These are phyloP conservation scores for Cichladusa arquata DNA, from an alignment of 2,113 vertebrate species.

Conservation along the genomic window DNA sequence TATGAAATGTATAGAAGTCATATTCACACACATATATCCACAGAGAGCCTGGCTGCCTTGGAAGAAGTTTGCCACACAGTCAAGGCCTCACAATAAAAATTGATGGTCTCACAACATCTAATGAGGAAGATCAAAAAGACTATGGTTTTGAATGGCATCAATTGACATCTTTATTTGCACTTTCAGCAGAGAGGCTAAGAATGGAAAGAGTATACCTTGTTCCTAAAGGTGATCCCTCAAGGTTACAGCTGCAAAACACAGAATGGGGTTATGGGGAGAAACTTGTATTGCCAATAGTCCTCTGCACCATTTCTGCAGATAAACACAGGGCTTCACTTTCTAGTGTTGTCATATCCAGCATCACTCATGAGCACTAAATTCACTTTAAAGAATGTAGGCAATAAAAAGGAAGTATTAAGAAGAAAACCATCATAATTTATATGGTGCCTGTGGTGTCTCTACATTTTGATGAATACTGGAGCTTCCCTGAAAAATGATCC, in stretches of 20 bases:
- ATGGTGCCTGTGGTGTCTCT: conserved; percentile 24
- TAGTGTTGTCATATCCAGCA: not conserved
- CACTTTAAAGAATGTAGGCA: conserved; percentile 43
- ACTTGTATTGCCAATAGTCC: not conserved
- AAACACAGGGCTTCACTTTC: not conserved
- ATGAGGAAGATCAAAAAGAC: not conserved
- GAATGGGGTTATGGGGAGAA: not conserved
- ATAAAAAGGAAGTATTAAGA: conserved; percentile 57
- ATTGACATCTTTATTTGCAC: not conserved
- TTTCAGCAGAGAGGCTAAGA: not conserved
- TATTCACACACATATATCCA: not conserved
- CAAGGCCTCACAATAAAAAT: not conserved
- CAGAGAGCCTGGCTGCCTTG: not conserved
- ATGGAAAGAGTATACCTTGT: not conserved
- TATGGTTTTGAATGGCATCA: not conserved
- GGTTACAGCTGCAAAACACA: not conserved
- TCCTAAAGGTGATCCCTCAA: not conserved
- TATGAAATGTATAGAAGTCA: not conserved
- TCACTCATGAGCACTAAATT: conserved; percentile 34
- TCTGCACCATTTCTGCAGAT: not conserved
- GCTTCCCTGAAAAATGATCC: conserved; percentile 40
- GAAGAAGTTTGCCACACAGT: not conserved
- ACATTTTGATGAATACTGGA: conserved; percentile 41
- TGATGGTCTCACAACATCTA: not conserved
- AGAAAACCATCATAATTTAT: conserved; percentile 56